These are phyloP conservation scores for Eristalis tenax DNA, from an alignment of 2,888 invertebrate genomes.

Conservation along the genomic window DNA sequence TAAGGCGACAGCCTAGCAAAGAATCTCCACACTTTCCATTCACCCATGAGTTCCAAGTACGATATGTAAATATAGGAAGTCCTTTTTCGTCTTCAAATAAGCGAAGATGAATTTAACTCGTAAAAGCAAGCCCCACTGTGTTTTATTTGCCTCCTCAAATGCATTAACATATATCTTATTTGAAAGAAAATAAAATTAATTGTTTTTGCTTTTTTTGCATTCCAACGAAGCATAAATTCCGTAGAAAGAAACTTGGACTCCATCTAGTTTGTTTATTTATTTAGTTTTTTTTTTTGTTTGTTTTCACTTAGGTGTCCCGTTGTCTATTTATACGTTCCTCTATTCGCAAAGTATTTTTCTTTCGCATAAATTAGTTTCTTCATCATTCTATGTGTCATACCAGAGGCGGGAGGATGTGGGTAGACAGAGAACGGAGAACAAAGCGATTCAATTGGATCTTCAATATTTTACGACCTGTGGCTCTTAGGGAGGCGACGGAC, in stretches of 20 bases:
- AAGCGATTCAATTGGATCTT: constrained; percentile 32
- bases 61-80: not conserved
- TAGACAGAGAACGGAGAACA: constrained; percentile 29
- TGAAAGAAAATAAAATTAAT: constrained; percentile 39
- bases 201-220: constrained; percentile 8
- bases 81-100: not conserved
- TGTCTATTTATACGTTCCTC: constrained; percentile 48
- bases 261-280: constrained; percentile 3
- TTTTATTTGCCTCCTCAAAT: not conserved
- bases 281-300: not conserved
- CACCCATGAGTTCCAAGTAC: not conserved
- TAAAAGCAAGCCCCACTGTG: constrained; percentile 4
- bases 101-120: constrained; percentile 23
- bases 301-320: constrained; percentile 26
- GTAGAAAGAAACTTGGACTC: constrained; percentile 20
- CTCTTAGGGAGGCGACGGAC: not conserved
- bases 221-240: constrained; percentile 42
- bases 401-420: not conserved
- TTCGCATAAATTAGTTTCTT: constrained; percentile 45
- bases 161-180: not conserved
- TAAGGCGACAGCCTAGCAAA: not conserved
- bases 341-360: constrained; percentile 25
- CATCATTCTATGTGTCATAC: constrained; percentile 41
- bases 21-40: not conserved
- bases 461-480: constrained; percentile 40